Conservation (phyloP, 2,113 vertebrate species). For the Gorsachius goisagi region DNA sequence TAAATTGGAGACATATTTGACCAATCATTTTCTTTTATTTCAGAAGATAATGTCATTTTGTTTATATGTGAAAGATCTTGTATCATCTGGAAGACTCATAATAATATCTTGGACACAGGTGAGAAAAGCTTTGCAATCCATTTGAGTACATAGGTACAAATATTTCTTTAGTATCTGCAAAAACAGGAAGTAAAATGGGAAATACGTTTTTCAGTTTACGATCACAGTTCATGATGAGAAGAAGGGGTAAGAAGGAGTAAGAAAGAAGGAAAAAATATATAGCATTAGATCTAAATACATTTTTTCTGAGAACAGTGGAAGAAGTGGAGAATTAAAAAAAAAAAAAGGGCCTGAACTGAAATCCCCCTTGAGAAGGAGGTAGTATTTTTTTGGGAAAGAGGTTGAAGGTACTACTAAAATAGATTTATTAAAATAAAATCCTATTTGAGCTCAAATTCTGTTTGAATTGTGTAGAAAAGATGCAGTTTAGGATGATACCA, state of each 20-base stretch:
- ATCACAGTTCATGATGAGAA: neutral
- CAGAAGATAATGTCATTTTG: neutral
- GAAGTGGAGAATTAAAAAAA: neutral
- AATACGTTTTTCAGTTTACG: neutral
- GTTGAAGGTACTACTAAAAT: neutral
- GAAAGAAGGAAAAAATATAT: neutral
- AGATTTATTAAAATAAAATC: neutral
- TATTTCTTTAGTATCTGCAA: neutral
- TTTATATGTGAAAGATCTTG: neutral
- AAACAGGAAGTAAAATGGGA: neutral
- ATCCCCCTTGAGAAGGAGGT: neutral
- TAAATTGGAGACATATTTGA: neutral
- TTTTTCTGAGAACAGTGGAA: neutral
- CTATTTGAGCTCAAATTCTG: neutral
- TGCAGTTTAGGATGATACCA: neutral
- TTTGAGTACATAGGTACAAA: neutral
- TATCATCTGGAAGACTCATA: neutral
- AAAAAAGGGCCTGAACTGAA: neutral
- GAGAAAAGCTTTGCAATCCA: neutral
- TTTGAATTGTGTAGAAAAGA: neutral
- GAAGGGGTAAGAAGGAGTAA: neutral
- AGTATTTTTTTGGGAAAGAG: neutral
- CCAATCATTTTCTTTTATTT: neutral
- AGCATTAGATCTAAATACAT: neutral
- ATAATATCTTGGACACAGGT: neutral